phyloP scores from a whole-genome alignment of 2,888 invertebrate species.

The Petrophora chlorosata region DNA sequence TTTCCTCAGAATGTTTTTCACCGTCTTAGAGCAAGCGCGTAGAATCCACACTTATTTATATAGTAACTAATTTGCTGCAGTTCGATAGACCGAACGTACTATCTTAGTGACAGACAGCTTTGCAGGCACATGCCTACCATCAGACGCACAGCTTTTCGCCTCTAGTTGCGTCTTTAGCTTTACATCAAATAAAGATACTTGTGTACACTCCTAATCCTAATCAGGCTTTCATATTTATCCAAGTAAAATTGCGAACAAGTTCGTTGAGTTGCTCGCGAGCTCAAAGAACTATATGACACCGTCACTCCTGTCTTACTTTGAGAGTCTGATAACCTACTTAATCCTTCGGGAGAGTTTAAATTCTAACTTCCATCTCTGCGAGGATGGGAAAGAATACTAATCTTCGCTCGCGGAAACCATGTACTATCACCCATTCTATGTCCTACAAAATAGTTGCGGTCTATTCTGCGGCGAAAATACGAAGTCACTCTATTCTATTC shows the following conservation, averaged over 20 bases:
- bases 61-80: no score
- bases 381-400: conserved; percentile 37
- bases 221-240: no score
- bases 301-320: conserved; percentile 8
- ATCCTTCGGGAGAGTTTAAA: conserved; percentile 36
- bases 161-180: no score
- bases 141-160: no score
- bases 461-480: not conserved
- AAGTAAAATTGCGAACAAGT: not conserved
- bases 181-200: no score
- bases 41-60: no score
- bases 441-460: not conserved
- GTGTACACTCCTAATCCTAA: no score
- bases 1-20: no score
- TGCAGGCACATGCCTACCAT: no score
- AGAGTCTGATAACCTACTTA: conserved; percentile 32
- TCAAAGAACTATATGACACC: not conserved
- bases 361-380: conserved; percentile 26
- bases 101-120: no score
- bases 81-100: no score
- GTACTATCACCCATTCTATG: not conserved
- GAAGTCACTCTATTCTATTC: not conserved
- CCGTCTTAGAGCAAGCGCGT: no score
- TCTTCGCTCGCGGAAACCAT: conserved; percentile 7
- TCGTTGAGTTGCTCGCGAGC: not conserved